Conservation (phyloP, 2,888 invertebrate genomes). For the Erebia ligea region DNA sequence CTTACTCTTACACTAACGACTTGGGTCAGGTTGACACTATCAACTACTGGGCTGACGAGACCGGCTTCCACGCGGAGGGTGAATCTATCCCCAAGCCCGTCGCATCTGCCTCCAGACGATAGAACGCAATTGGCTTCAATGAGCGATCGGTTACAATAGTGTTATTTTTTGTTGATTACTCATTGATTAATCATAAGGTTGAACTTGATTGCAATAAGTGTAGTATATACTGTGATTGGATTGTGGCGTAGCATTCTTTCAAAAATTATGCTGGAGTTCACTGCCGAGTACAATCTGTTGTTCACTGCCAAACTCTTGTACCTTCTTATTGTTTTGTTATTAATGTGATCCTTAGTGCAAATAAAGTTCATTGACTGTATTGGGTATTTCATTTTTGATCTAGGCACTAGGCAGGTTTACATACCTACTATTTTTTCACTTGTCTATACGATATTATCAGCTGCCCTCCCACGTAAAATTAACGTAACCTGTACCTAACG, state of each 20-base stretch:
- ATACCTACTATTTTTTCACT: not conserved
- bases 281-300: constrained; percentile 25
- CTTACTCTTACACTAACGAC: constrained; percentile 79
- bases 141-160: constrained; percentile 39
- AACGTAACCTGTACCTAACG: too few relatives aligned
- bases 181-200: constrained; percentile 6
- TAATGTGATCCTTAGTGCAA: constrained; percentile 47
- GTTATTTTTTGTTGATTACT: constrained; percentile 18
- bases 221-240: not conserved
- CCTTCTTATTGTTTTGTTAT: constrained; percentile 58
- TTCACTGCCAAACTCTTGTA: constrained; percentile 65
- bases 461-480: too few relatives aligned
- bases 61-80: constrained; percentile 85
- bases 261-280: constrained; percentile 2
- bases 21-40: constrained; percentile 80
- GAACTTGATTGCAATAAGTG: not conserved
- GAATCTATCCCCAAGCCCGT: constrained; percentile 83
- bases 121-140: constrained; percentile 41
- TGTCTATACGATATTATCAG: not conserved
- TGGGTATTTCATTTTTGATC: constrained; percentile 5
- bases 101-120: constrained; percentile 47
- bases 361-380: constrained; percentile 43
- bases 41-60: constrained; percentile 84
- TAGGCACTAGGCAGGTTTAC: not conserved
- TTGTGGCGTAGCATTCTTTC: constrained; percentile 2